phyloP scores from a whole-genome alignment of 1,140 invertebrate species.

The Drosophila parabipectinata region DNA sequence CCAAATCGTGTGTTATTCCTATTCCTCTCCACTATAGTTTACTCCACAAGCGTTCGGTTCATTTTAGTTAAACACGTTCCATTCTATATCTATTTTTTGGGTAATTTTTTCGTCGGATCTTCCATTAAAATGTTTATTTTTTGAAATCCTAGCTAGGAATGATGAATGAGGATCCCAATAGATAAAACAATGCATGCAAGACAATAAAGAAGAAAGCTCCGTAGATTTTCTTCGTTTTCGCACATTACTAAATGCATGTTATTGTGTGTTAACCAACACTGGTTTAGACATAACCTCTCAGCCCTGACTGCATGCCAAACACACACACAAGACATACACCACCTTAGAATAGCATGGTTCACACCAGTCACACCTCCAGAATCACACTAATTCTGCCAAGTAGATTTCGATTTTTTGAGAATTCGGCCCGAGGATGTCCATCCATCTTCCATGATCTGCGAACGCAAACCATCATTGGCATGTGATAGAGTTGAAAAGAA shows the following conservation, averaged over 20 bases:
- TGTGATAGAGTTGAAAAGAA: slow-evolving; percentile 20
- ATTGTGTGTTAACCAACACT: slow-evolving; percentile 39
- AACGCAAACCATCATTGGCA: slow-evolving; percentile 45
- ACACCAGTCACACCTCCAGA: not conserved
- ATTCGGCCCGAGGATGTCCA: slow-evolving; percentile 52
- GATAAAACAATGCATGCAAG: slow-evolving; percentile 11
- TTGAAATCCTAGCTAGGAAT: slow-evolving; percentile 20
- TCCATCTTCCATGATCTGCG: slow-evolving; percentile 30
- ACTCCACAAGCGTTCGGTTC: slow-evolving; percentile 55
- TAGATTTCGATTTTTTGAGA: slow-evolving; percentile 17
- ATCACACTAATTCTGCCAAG: slow-evolving; percentile 13
- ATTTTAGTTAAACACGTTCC: slow-evolving; percentile 56
- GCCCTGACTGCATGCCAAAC: slow-evolving; percentile 40
- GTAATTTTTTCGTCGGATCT: slow-evolving; percentile 43
- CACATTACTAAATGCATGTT: slow-evolving; percentile 46
- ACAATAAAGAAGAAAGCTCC: slow-evolving; percentile 17
- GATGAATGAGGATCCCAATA: slow-evolving; percentile 23
- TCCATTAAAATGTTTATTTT: slow-evolving; percentile 10
- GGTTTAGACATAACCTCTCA: slow-evolving; percentile 23
- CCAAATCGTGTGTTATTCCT: slow-evolving; percentile 57
- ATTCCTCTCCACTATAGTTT: slow-evolving; percentile 53
- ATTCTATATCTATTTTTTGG: slow-evolving; percentile 46
- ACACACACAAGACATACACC: not conserved
- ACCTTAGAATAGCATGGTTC: slow-evolving; percentile 28
- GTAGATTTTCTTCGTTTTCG: slow-evolving; percentile 14